These are phyloP conservation scores for Ascidia mentula DNA, from an alignment of 23 tunicate species.

Conservation along the genomic window DNA sequence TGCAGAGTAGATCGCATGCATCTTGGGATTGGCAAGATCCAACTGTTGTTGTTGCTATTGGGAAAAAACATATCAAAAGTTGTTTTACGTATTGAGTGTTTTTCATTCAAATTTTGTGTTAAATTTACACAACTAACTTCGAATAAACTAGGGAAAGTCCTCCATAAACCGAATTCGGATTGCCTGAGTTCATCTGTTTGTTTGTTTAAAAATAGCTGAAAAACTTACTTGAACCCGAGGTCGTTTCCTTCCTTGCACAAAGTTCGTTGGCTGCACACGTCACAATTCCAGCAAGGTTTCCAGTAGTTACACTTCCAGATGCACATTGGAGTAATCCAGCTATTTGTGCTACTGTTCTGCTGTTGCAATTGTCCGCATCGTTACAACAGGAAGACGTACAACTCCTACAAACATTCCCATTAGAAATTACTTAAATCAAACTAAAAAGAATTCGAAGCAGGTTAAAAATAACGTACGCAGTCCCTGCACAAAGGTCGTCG, in stretches of 20 bases:
- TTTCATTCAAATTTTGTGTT: too few relatives aligned
- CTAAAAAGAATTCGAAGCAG: neutral
- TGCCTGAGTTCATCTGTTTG: too few relatives aligned
- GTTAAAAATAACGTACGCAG: neutral
- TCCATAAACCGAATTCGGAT: too few relatives aligned
- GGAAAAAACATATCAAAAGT: too few relatives aligned
- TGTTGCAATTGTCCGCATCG: neutral
- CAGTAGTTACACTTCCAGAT: neutral
- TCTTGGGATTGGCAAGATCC: neutral
- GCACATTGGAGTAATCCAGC: neutral
- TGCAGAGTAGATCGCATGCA: constrained; percentile 1
- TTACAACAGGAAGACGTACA: neutral
- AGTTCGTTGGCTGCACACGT: neutral
- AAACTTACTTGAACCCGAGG: neutral
- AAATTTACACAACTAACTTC: too few relatives aligned
- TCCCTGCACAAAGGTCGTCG: neutral
- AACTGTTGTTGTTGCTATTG: too few relatives aligned
- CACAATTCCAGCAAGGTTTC: neutral
- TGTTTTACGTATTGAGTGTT: too few relatives aligned
- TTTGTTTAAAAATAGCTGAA: too few relatives aligned
- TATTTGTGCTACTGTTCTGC: neutral
- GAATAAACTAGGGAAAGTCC: too few relatives aligned
- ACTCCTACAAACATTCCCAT: neutral
- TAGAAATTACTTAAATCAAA: neutral
- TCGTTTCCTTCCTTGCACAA: neutral